Percentiles rank a stretch among this genome's conserved stretches.
Conservation (phyloP, 2,797 vertebrate genomes). For the Malurus leucopterus region DNA sequence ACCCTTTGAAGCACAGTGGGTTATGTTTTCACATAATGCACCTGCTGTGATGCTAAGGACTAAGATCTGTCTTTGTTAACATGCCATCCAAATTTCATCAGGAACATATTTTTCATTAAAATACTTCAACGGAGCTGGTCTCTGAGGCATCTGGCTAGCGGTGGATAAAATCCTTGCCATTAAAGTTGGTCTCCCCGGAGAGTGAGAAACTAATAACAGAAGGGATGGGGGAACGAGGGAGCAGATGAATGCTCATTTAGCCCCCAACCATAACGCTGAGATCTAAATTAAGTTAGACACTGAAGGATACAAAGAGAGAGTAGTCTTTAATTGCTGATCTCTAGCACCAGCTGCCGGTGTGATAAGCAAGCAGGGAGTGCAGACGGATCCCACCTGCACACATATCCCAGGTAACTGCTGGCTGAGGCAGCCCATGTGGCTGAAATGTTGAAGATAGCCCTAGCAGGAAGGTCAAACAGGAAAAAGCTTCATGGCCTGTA, state of each 20-base stretch:
- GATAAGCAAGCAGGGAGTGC: rapidly evolving
- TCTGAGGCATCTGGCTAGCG: slow-evolving; percentile 40
- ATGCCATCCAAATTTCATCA: background rate
- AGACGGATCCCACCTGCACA: rapidly evolving
- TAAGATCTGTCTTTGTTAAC: slow-evolving; percentile 28
- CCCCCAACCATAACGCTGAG: background rate
- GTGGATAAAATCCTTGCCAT: background rate
- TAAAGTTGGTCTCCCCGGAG: slow-evolving; percentile 8
- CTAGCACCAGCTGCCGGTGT: rapidly evolving
- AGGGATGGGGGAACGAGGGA: background rate
- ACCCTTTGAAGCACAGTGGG: slow-evolving; percentile 1
- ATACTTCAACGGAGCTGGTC: background rate
- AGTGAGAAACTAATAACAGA: background rate
- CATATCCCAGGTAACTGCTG: background rate
- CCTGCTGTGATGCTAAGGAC: slow-evolving; percentile 16
- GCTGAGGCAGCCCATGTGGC: rapidly evolving
- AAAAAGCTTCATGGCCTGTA: background rate
- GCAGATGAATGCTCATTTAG: background rate
- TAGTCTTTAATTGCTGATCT: background rate
- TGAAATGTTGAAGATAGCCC: rapidly evolving
- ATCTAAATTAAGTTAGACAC: background rate
- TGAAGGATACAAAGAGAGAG: background rate
- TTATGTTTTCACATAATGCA: slow-evolving; percentile 9
- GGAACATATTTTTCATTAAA: slow-evolving; percentile 47
- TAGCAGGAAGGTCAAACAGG: background rate